A percentile compares a stretch with the other conserved stretches of the same genome.
phyloP scores from a whole-genome alignment of 2,888 invertebrate genomes.

The Eremobia ochroleuca region DNA sequence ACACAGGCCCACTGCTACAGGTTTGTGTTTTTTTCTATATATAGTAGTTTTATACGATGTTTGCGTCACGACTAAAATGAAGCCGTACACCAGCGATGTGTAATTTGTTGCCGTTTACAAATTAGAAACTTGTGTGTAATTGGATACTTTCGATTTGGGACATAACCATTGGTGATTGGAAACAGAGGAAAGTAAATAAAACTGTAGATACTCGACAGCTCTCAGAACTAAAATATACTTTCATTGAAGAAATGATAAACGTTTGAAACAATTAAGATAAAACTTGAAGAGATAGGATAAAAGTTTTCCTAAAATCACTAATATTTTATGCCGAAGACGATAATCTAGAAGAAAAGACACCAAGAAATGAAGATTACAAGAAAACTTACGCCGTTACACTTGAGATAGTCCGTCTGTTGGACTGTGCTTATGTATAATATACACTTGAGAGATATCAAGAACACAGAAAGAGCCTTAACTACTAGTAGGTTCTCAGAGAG shows the following conservation, averaged over 20 bases:
- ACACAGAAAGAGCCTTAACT: conserved; percentile 47
- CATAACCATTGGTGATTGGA: conserved; percentile 56
- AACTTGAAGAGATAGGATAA: conserved; percentile 44
- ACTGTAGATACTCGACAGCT: conserved; percentile 29
- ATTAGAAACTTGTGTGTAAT: conserved; percentile 68
- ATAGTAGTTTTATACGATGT: conserved; percentile 70
- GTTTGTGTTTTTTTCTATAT: conserved; percentile 73
- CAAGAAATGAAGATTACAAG: conserved; percentile 56
- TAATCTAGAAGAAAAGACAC: conserved; percentile 56
- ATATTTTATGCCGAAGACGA: conserved; percentile 54
- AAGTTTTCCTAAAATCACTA: conserved; percentile 49
- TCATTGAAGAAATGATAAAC: conserved; percentile 39
- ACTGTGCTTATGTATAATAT: conserved; percentile 47
- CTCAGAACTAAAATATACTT: conserved; percentile 26
- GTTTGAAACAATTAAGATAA: conserved; percentile 62
- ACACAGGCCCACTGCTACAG: conserved; percentile 69
- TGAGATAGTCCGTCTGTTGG: conserved; percentile 42
- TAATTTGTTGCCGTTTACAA: conserved; percentile 70
- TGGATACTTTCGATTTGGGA: conserved; percentile 67
- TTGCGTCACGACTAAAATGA: conserved; percentile 77
- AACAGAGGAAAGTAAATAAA: conserved; percentile 58
- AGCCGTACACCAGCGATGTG: conserved; percentile 56
- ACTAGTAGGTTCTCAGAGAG: conserved; percentile 14
- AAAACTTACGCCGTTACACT: conserved; percentile 51
- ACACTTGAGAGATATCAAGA: conserved; percentile 20